Conservation (phyloP, 2,888 invertebrate genomes). For the Apamea anceps region DNA sequence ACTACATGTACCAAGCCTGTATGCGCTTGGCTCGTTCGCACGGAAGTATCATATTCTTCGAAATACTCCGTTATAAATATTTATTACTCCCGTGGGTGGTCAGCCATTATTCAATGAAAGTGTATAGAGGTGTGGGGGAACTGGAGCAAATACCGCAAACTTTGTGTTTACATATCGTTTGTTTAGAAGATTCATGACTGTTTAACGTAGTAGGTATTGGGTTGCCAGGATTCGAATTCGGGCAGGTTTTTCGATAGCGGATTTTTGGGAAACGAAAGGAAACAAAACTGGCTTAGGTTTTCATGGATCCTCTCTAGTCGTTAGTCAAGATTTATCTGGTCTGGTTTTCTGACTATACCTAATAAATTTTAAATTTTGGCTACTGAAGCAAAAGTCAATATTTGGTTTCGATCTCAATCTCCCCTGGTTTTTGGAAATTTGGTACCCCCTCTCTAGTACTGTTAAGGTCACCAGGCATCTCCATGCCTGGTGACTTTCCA, state of each 20-base stretch:
- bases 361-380: too few species aligned
- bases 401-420: not conserved
- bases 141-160: constrained; percentile 67
- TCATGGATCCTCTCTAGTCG: not conserved
- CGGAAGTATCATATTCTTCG: constrained; percentile 77
- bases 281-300: not conserved
- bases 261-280: not conserved
- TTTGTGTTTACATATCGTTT: constrained; percentile 60
- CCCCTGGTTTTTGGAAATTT: not conserved
- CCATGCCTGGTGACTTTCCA: not conserved
- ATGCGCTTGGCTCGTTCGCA: constrained; percentile 71
- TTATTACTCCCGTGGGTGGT: constrained; percentile 78
- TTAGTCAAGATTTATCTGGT: not conserved
- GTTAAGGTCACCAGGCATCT: not conserved
- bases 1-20: constrained; percentile 55
- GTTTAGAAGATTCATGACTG: constrained; percentile 54
- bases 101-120: constrained; percentile 73
- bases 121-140: constrained; percentile 66
- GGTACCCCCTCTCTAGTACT: not conserved
- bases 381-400: not conserved
- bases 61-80: constrained; percentile 76
- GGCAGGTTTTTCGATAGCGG: not conserved
- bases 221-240: not conserved
- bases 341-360: too few species aligned
- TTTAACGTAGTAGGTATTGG: constrained; percentile 23